Conservation (phyloP, 2,888 invertebrate species). For the Euproctis similis region DNA sequence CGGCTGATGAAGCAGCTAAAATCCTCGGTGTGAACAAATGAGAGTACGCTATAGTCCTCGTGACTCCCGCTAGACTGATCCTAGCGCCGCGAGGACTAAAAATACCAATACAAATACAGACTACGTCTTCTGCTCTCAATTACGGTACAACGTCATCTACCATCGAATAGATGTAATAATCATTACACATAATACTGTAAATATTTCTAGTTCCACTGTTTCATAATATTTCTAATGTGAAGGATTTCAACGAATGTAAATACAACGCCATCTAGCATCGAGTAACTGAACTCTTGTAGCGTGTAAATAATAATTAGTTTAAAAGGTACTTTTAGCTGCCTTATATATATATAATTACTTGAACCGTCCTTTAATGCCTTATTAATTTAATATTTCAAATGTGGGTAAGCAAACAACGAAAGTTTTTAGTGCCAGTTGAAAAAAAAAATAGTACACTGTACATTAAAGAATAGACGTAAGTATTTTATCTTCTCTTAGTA, state of each 20-base stretch:
- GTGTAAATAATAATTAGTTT: conserved; percentile 27
- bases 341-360: conserved; percentile 54
- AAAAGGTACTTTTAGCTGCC: conserved; percentile 61
- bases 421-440: conserved; percentile 57
- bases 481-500: conserved; percentile 12
- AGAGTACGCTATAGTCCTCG: conserved; percentile 73
- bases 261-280: conserved; percentile 40
- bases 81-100: conserved; percentile 68
- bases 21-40: conserved; percentile 88
- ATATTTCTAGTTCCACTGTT: conserved; percentile 11
- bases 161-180: conserved; percentile 37
- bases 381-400: conserved; percentile 30
- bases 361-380: conserved; percentile 67
- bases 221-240: conserved; percentile 12
- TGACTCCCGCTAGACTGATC: conserved; percentile 63
- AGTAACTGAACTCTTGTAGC: conserved; percentile 23
- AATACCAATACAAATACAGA: conserved; percentile 33
- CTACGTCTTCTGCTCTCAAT: conserved; percentile 28
- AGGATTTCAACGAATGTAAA: conserved; percentile 17
- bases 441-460: conserved; percentile 51
- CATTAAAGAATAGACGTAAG: conserved; percentile 29
- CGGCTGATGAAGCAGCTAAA: conserved; percentile 90
- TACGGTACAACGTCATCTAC: conserved; percentile 47
- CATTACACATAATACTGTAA: conserved; percentile 4
- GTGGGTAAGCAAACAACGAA: conserved; percentile 61